phyloP scores from a whole-genome alignment of 1,140 invertebrate genomes.

The Spodoptera litura region DNA sequence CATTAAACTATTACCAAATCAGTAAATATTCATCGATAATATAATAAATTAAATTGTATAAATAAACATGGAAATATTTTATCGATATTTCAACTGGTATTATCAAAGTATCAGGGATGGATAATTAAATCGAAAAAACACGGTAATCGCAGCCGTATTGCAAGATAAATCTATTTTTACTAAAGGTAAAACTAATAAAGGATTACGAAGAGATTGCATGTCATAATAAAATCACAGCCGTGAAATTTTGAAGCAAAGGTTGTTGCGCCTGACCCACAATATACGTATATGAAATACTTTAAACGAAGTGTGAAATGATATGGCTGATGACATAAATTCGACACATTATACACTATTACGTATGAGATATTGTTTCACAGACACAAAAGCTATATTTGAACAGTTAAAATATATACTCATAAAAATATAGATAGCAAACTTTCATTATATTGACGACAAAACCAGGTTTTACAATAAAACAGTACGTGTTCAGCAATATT shows the following conservation, averaged over 20 bases:
- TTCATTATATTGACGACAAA: too few relatives aligned
- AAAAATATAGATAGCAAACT: too few relatives aligned
- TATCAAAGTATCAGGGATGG: constrained; percentile 19
- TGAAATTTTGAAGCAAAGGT: constrained; percentile 30
- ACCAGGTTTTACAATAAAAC: too few relatives aligned
- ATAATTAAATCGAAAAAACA: constrained; percentile 11
- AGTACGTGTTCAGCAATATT: too few relatives aligned
- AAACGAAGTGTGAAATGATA: constrained; percentile 43
- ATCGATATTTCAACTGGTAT: not conserved
- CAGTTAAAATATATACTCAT: too few relatives aligned
- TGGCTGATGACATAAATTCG: constrained; percentile 37
- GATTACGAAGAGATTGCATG: constrained; percentile 40
- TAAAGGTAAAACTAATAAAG: constrained; percentile 5
- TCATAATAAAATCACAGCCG: constrained; percentile 36
- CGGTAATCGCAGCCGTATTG: constrained; percentile 1
- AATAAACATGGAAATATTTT: not conserved
- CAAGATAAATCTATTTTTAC: constrained; percentile 18
- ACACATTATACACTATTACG: constrained; percentile 11
- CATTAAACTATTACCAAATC: not conserved
- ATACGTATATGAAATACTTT: constrained; percentile 36
- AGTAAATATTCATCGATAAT: not conserved
- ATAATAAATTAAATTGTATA: not conserved
- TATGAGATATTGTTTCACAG: not conserved
- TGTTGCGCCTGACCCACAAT: constrained; percentile 32
- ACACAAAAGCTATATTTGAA: not conserved